phyloP scores from a whole-genome alignment of 2,888 invertebrate genomes.

The Drosophila vallismaia region DNA sequence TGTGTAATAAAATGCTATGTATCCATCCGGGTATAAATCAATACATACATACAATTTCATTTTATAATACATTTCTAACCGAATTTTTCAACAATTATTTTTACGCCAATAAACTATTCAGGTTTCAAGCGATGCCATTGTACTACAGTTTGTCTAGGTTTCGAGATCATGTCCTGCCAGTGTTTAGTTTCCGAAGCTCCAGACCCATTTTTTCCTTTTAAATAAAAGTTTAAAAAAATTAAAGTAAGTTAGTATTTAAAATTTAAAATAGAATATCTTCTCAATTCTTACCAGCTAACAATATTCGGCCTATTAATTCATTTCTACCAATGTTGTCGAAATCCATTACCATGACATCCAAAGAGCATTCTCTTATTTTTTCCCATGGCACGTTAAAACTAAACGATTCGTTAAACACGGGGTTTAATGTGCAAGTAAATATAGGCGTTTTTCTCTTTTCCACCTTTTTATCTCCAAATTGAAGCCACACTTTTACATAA shows the following conservation, averaged over 20 bases:
- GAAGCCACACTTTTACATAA: conserved; percentile 99
- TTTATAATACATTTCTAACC: conserved; percentile 6
- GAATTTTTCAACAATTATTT: conserved; percentile 7
- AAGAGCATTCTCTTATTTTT: conserved; percentile 96
- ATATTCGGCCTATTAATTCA: conserved; percentile 95
- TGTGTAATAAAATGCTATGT: conserved; percentile 21
- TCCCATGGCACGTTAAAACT: conserved; percentile 98
- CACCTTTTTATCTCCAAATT: conserved; percentile 96
- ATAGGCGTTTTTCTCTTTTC: conserved; percentile 98
- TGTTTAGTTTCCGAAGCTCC: conserved; percentile 98
- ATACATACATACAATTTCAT: conserved; percentile 20
- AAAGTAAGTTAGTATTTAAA: background rate
- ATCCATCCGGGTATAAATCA: conserved; percentile 26
- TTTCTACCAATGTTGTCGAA: conserved; percentile 98
- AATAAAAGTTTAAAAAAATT: too few relatives aligned
- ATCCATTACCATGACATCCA: conserved; percentile 98
- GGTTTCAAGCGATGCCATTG: conserved; percentile 99
- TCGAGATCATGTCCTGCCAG: conserved; percentile 99
- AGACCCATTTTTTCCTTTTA: conserved; percentile 93
- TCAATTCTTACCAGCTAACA: conserved; percentile 90
- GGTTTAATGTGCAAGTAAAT: conserved; percentile 96
- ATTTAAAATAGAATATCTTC: background rate
- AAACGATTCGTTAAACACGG: conserved; percentile 98
- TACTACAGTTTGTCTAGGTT: conserved; percentile 96
- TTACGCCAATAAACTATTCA: conserved; percentile 86